Evolutionary conservation across 2,888 invertebrate species (phyloP).

Genomic region (Mythimna vitellina): DNA sequence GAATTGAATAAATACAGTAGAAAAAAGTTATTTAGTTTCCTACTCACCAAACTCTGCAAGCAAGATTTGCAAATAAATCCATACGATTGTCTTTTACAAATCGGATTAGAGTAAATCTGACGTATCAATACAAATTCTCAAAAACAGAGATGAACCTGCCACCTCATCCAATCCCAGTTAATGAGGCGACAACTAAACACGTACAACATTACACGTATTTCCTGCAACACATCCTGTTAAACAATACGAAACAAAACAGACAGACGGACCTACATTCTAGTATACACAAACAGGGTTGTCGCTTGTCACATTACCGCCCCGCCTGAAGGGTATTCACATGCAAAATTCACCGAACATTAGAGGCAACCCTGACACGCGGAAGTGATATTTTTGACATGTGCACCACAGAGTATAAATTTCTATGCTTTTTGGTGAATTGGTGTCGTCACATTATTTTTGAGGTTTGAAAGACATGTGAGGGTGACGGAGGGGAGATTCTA

Average conservation of each 20-base stretch:
- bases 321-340: conserved; percentile 82
- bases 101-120: background rate
- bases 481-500: conserved; percentile 32
- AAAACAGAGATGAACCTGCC: conserved; percentile 22
- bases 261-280: conserved; percentile 63
- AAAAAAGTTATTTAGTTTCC: too few species aligned
- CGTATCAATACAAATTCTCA: background rate
- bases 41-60: too few species aligned
- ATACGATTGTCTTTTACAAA: background rate
- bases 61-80: background rate
- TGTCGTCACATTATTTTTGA: conserved; percentile 65
- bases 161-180: conserved; percentile 33
- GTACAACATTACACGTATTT: conserved; percentile 49
- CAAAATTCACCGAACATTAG: conserved; percentile 86
- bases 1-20: too few species aligned
- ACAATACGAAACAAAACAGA: conserved; percentile 65
- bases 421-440: conserved; percentile 66
- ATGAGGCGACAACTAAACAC: conserved; percentile 56
- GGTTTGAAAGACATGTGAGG: conserved; percentile 59
- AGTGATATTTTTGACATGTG: conserved; percentile 86
- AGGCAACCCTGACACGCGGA: conserved; percentile 85
- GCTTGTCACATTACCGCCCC: conserved; percentile 87
- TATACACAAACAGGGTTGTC: conserved; percentile 82
- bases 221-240: conserved; percentile 54
- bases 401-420: conserved; percentile 65